Evolutionary conservation across 2,797 vertebrate species (phyloP), one percentile per base, ranked within the genome.

Genomic region (Leptoclinus maculatus): DNA sequence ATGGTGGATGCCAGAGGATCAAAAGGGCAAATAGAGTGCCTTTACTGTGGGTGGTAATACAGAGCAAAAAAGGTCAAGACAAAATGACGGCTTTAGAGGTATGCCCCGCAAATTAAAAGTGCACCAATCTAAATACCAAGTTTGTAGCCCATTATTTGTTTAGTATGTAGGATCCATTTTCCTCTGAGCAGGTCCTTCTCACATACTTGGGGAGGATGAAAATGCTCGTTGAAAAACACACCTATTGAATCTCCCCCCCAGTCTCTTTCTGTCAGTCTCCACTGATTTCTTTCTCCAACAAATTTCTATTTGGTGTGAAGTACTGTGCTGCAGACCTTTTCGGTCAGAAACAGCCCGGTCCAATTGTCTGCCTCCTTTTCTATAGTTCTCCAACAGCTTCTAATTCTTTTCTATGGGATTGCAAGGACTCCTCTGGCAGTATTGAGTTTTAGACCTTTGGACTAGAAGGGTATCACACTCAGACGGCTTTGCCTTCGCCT

Each of bases 371-470:
- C 19, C 63, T 74, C 64, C 59, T 69, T 85, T 79, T 75, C 13
- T 27, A 2, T 77, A 66, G 73, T 67, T 76, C 80, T 88, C 68
- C 73, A 76, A 72, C 71, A 71, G 76, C 73, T 83, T 76, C 83
- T 87, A 83, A 80, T 78, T 83, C 21, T 76, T 84, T 91, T 87
- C 76, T 62, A 56, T 53, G 45, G 63, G 84, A 79, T 86, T 36
- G 47, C 60, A 76, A 82, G 70, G 66, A 84, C 83, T 91, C 84
- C 82, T 89, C 73, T 76, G 79, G 83, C 87, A 80, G 73, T 90
- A 89, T 87, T 88, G 91, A 82, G 79, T 86, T 85, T 85, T 19
- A 83, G 79, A 79, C 83, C 78, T 91, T 27, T 87, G 81, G 87
- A 86, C 83, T 89, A 13, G 82, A 82, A 69, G 82, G 87, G 76